phyloP scores from a whole-genome alignment of 1,140 invertebrate species.

The Dreissena rostriformis region DNA sequence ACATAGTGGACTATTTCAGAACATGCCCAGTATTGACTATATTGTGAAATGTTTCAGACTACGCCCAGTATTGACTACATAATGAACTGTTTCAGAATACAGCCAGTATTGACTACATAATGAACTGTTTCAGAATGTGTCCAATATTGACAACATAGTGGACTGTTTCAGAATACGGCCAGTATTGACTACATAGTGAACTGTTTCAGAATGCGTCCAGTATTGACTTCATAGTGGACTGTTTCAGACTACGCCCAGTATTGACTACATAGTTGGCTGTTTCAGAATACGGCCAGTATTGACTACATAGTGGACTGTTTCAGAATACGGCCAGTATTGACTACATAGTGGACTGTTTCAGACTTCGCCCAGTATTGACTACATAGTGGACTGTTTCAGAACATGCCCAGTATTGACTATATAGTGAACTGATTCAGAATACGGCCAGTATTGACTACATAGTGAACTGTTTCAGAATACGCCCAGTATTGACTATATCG shows the following conservation, averaged over 20 bases:
- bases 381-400: slow-evolving; percentile 61
- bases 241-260: slow-evolving; percentile 46
- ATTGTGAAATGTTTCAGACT: slow-evolving; percentile 59
- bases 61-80: slow-evolving; percentile 61
- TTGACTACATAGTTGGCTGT: slow-evolving; percentile 66
- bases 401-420: too few relatives aligned
- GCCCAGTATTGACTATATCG: slow-evolving; percentile 61
- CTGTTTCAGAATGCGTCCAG: slow-evolving; percentile 47
- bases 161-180: slow-evolving; percentile 56
- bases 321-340: slow-evolving; percentile 53
- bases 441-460: slow-evolving; percentile 61
- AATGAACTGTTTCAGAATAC: slow-evolving; percentile 58
- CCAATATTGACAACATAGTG: slow-evolving; percentile 63
- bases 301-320: slow-evolving; percentile 66
- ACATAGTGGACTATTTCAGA: slow-evolving; percentile 60
- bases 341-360: slow-evolving; percentile 63
- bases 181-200: slow-evolving; percentile 65
- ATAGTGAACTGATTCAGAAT: slow-evolving; percentile 59
- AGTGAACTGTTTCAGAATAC: slow-evolving; percentile 58
- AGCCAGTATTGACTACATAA: slow-evolving; percentile 61
- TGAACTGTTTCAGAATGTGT: slow-evolving; percentile 57
- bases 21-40: too few relatives aligned
- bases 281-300: slow-evolving; percentile 49
- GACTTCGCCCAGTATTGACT: slow-evolving; percentile 60
- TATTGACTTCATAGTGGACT: slow-evolving; percentile 65